phyloP scores from a whole-genome alignment of 1,140 invertebrate genomes.

The Brachionus calyciflorus region DNA sequence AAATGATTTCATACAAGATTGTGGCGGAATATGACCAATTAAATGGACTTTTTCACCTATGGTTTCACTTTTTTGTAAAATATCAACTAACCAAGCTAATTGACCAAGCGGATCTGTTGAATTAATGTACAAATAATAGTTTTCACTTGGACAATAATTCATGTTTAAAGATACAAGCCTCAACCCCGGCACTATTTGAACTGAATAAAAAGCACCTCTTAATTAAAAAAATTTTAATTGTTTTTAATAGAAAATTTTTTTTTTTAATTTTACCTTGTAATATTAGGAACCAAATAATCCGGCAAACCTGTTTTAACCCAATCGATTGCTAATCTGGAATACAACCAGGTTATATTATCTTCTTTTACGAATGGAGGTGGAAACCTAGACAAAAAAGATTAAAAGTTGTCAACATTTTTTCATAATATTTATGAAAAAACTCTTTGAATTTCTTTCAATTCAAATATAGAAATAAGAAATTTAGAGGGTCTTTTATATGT shows the following conservation, averaged over 20 bases:
- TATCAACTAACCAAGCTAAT: constrained; percentile 72
- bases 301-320: constrained; percentile 28
- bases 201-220: constrained; percentile 34
- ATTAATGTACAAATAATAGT: constrained; percentile 86
- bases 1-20: constrained; percentile 65
- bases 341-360: constrained; percentile 42
- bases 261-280: neutral
- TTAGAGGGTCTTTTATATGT: too few species aligned
- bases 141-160: constrained; percentile 59
- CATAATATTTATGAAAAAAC: too few species aligned
- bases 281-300: constrained; percentile 2
- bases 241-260: neutral
- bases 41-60: constrained; percentile 88
- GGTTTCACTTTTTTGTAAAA: constrained; percentile 82
- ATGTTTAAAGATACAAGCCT: constrained; percentile 64
- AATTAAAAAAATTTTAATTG: neutral
- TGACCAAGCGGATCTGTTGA: constrained; percentile 91
- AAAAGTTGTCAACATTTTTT: neutral
- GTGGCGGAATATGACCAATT: constrained; percentile 91
- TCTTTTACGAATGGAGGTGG: constrained; percentile 34
- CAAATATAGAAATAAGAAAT: too few species aligned
- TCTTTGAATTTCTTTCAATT: too few species aligned
- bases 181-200: constrained; percentile 53
- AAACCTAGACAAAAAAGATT: too few species aligned
- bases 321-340: constrained; percentile 13